These are phyloP conservation scores for Aricia agestis DNA, from an alignment of 1,140 invertebrate genomes.

Conservation along the genomic window DNA sequence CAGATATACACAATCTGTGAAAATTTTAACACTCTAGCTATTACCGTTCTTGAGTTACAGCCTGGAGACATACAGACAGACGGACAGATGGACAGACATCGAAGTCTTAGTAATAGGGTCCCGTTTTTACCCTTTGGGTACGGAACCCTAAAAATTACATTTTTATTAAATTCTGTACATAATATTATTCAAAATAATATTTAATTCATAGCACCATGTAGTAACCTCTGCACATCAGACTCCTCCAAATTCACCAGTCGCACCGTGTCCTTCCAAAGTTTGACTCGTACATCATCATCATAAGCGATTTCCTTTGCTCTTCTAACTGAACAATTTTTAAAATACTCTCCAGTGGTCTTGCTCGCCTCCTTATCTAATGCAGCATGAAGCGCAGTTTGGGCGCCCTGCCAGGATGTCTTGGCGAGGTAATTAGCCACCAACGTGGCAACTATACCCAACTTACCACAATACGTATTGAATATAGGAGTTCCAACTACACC, in stretches of 20 bases:
- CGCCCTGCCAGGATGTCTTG: conserved; percentile 48
- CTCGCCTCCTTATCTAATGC: conserved; percentile 40
- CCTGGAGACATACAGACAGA: no score
- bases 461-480: conserved; percentile 32
- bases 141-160: no score
- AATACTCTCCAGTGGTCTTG: conserved; percentile 54
- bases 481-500: conserved; percentile 78
- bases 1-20: no score
- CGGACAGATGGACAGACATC: no score
- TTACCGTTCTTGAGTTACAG: no score
- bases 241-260: conserved; percentile 38
- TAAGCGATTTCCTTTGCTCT: conserved; percentile 24
- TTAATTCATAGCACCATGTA: neutral
- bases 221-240: conserved; percentile 29
- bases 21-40: no score
- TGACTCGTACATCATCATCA: conserved; percentile 28
- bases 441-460: conserved; percentile 29
- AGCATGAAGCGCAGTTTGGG: conserved; percentile 46
- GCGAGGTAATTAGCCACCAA: conserved; percentile 36
- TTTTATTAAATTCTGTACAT: no score
- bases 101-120: no score
- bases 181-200: no score
- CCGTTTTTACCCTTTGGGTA: no score
- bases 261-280: conserved; percentile 39
- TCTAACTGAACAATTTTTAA: conserved; percentile 40